Evolutionary conservation across 2,888 invertebrate species (phyloP), one percentile per base, ranked within the genome.

Genomic region (Hermaeophaga mercurialis): DNA sequence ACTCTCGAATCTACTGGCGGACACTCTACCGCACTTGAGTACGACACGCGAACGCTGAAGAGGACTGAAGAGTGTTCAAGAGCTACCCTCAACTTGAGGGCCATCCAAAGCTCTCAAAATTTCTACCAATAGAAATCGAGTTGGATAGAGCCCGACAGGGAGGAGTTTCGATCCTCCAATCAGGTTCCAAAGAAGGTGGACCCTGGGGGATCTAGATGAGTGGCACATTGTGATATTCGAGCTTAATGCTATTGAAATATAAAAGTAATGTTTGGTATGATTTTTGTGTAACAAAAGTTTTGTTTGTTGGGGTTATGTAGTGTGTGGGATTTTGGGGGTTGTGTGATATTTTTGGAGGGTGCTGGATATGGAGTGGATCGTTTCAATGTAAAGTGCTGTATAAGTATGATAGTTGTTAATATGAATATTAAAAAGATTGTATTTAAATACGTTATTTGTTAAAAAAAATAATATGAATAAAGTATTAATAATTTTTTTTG

Each of bases 11-110:
- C 14, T 33, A n/a, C 18, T 22, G 26, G 34, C 24, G 52, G 19
- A 52, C 24, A 43, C 43, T 43, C 39, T 31, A 31, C 7, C 47
- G 44, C 50, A 47, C 54, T 48, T 34, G 44, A 50, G 15, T 66
- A 63, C 62, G 75, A 73, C 78, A 77, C 78, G 78, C 78, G 78
- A 77, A 67, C 68, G 69, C 70, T 74, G 72, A 72, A 75, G 74
- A 73, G 73, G 70, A 74, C 76, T 76, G 73, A 73, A 77, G 75
- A 75, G 76, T 65, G 68, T 72, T 75, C 74, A 74, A 75, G 75
- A 75, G 74, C 74, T 66, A 66, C 74, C 75, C 78, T 78, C 72
- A 72, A 76, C 70, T 76, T 71, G 73, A 75, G 75, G 74, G 68
- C 70, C 72, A 72, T 76, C 76, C 73, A 71, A 74, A 70, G 67